Conservation (phyloP, 2,113 vertebrate species). For the Alethe castanea region DNA sequence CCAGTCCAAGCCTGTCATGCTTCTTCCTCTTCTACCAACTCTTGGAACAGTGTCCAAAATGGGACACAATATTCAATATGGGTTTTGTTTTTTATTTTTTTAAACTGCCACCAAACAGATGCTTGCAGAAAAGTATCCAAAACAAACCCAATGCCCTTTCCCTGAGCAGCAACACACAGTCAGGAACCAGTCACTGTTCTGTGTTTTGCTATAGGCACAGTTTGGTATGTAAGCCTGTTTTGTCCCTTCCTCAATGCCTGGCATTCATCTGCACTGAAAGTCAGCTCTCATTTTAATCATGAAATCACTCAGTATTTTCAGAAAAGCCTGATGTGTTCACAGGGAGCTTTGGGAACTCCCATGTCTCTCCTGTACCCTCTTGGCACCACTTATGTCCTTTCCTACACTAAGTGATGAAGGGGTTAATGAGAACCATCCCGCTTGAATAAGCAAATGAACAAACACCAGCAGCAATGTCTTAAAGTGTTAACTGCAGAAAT, state of each 20-base stretch:
- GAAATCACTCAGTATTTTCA: background rate
- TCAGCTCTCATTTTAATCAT: background rate
- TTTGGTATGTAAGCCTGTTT: background rate
- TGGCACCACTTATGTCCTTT: background rate
- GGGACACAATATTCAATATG: background rate
- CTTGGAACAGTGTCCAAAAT: background rate
- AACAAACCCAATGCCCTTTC: background rate
- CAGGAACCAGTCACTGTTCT: background rate
- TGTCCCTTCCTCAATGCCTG: background rate
- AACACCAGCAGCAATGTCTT: background rate
- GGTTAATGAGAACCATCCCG: background rate
- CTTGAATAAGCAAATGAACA: background rate
- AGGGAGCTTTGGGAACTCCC: background rate
- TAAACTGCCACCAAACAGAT: background rate
- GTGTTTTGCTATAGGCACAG: background rate
- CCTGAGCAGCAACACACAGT: background rate
- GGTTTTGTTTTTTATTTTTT: background rate
- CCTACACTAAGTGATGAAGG: background rate
- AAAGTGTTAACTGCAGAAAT: background rate
- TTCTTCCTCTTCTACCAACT: background rate
- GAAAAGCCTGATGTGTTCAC: background rate
- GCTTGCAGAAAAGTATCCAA: background rate
- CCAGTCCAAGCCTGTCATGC: background rate
- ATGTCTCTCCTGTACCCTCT: background rate
- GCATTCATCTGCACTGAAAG: background rate